Evolutionary conservation across 2,888 invertebrate species (phyloP).

Genomic region (Pantelozetes paolii): DNA sequence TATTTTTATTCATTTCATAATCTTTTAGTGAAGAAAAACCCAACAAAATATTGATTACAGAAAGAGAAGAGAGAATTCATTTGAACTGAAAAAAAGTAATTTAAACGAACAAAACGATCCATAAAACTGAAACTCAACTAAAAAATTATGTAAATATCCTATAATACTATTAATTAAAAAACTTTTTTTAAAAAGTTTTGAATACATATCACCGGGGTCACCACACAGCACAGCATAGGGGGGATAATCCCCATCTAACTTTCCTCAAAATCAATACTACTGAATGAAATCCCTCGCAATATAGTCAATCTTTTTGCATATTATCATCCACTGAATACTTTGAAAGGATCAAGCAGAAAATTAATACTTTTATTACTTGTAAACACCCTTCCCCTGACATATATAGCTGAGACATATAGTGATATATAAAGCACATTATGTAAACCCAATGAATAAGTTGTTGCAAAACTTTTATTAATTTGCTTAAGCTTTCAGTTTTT

Average conservation of each 20-base stretch:
- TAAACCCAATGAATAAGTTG: slow-evolving; percentile 31
- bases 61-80: slow-evolving; percentile 15
- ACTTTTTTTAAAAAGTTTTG: slow-evolving; percentile 32
- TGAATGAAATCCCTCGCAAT: too few relatives aligned
- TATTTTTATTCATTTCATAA: slow-evolving; percentile 29
- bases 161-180: slow-evolving; percentile 34
- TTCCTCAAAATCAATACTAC: too few relatives aligned
- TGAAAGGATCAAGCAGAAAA: too few relatives aligned
- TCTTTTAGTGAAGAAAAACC: slow-evolving; percentile 20
- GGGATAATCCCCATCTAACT: too few relatives aligned
- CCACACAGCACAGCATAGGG: too few relatives aligned
- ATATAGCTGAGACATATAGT: too few relatives aligned
- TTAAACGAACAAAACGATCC: slow-evolving; percentile 32
- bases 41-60: slow-evolving; percentile 21
- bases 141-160: slow-evolving; percentile 30
- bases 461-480: slow-evolving; percentile 33
- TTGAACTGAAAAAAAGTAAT: slow-evolving; percentile 25
- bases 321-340: too few relatives aligned
- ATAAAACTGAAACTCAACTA: neutral
- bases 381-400: neutral
- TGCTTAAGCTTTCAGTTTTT: slow-evolving; percentile 20
- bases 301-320: too few relatives aligned
- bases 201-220: neutral
- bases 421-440: slow-evolving; percentile 17
- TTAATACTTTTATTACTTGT: too few relatives aligned